These are phyloP conservation scores for Myotis daubentonii DNA, from an alignment of 2,797 vertebrate genomes.

Conservation along the genomic window DNA sequence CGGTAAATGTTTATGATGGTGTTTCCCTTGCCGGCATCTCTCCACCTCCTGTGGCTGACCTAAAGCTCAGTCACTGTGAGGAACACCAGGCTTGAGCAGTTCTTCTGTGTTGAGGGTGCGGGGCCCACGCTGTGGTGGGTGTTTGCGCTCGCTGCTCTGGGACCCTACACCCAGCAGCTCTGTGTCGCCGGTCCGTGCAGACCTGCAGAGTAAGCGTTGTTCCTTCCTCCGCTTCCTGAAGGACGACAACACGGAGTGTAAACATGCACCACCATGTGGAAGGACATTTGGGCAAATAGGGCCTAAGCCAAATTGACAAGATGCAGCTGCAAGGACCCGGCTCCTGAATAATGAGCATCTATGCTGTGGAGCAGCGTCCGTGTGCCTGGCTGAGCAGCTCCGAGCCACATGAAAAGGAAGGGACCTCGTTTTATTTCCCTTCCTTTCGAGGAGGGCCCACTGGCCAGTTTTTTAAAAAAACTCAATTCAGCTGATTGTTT, in stretches of 20 bases:
- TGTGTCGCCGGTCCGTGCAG: neutral
- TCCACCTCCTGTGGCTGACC: neutral
- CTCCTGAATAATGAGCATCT: conserved; percentile 48
- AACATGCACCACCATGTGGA: neutral
- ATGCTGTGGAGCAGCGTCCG: conserved; percentile 38
- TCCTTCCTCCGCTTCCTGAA: neutral
- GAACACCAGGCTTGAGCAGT: neutral
- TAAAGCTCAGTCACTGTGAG: neutral
- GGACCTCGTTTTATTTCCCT: conserved; percentile 55
- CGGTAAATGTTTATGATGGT: neutral
- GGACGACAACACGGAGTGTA: neutral
- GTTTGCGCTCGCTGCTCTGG: neutral
- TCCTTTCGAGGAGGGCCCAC: conserved; percentile 53
- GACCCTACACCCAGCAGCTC: neutral
- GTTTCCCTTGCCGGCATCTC: neutral
- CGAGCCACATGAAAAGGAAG: conserved; percentile 42
- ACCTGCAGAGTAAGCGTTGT: neutral
- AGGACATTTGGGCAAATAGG: conserved; percentile 36
- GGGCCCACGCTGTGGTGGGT: neutral
- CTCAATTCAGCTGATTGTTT: conserved; percentile 74
- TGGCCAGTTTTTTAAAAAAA: conserved; percentile 43
- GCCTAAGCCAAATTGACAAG: neutral
- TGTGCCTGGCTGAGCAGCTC: conserved; percentile 36
- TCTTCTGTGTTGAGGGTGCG: neutral
- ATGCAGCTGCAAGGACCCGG: conserved; percentile 48